Conservation (phyloP, 2,888 invertebrate species). For the Slavum lentiscoides region DNA sequence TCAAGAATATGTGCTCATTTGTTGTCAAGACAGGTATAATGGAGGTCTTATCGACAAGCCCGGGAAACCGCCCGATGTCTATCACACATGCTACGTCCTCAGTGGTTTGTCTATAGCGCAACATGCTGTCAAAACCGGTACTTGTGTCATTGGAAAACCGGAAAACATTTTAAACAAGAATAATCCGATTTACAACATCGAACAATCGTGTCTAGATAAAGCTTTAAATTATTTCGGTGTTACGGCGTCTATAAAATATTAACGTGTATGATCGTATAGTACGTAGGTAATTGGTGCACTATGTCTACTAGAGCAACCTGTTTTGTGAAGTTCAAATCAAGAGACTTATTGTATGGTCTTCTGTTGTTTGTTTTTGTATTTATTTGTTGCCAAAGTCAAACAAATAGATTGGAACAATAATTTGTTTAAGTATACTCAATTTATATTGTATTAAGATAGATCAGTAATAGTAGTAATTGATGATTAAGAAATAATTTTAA, state of each 20-base stretch:
- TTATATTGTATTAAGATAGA: not conserved
- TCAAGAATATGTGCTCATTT: constrained; percentile 92
- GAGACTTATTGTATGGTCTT: not conserved
- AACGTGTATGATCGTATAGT: not conserved
- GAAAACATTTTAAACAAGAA: constrained; percentile 50
- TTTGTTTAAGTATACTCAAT: not conserved
- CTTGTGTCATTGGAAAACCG: constrained; percentile 48
- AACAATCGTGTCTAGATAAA: constrained; percentile 67
- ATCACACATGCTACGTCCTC: constrained; percentile 95
- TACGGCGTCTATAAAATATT: constrained; percentile 8
- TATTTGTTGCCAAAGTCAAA: not conserved
- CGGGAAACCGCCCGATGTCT: constrained; percentile 75
- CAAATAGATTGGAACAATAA: not conserved
- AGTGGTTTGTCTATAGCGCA: constrained; percentile 95
- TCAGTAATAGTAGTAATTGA: too few species aligned
- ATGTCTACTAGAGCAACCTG: constrained; percentile 11
- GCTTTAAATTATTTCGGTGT: constrained; percentile 62
- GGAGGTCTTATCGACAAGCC: constrained; percentile 97
- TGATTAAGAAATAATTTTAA: constrained; percentile 7
- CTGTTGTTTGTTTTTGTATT: not conserved
- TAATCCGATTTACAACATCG: constrained; percentile 77
- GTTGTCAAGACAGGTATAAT: constrained; percentile 77
- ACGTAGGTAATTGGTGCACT: not conserved
- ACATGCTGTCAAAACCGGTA: constrained; percentile 61
- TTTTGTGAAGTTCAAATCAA: constrained; percentile 31